Base-by-base conservation (phyloP, 2,797 vertebrate genomes). In the Huso huso region DNA sequence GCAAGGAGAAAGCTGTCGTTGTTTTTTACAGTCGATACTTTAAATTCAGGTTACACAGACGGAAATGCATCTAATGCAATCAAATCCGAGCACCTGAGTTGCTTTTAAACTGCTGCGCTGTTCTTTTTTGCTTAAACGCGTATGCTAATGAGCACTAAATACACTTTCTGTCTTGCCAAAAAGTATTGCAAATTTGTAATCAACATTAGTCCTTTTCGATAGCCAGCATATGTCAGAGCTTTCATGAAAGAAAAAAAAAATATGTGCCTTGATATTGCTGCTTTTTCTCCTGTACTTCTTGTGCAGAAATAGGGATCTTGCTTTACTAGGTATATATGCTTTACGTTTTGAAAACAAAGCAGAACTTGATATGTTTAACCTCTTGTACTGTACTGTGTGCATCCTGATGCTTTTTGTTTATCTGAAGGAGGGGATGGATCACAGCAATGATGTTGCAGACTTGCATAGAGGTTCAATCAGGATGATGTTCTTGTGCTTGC, bases 251-350 rank as follows among this genome's bases (percentile, higher is more conserved):
- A 69, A 58, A 76, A 68, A 75, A 70, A 70, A 77, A 79, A 70
- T 69, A 61, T 62, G 82, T 86, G 84, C 83, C 82, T 86, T 84
- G 63, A 65, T 68, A 67, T 62, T 63, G 64, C 72, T 55, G 63
- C 62, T 71, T 49, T 64, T 68, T 48, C 68, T 65, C 37, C 23
- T 75, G 63, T 66, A 48, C 60, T 50, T 68, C 55, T 61, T 61
- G 62, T 68, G 62, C 58, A 50, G 60, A 67, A 64, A 18, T 64
- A 60, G 15, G 61, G 48, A 57, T 13, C 61, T 70, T 72, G 58
- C 65, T 63, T 69, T 62, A 51, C 50, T 69, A 18, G 13, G 61
- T 67, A 66, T 67, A 23, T 23, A 48, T 63, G 66, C 66, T 69
- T 75, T 69, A 59, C 60, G 62, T 67, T 76, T 63, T 37, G 68